Conservation (phyloP, 2,888 invertebrate genomes). For the Monopis laevigella region DNA sequence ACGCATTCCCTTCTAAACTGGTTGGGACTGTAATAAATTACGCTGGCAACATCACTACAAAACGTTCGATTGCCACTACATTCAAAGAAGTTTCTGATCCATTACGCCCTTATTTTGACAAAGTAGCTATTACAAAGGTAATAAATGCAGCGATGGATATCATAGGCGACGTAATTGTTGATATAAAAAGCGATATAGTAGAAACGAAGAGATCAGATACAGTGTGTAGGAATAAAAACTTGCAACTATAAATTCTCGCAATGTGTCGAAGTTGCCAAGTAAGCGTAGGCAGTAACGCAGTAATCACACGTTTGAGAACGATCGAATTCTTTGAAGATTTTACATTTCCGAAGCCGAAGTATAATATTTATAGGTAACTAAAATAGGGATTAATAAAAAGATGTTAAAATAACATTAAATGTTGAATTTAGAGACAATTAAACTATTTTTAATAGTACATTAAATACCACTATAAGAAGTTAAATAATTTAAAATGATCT, state of each 20-base stretch:
- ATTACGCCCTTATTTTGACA: conserved; percentile 8
- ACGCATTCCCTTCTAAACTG: conserved; percentile 16
- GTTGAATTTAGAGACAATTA: too few species aligned
- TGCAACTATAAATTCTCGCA: conserved; percentile 5
- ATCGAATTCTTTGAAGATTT: background rate
- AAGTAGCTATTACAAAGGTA: background rate
- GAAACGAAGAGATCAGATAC: background rate
- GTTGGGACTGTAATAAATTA: conserved; percentile 14
- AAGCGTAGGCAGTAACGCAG: background rate
- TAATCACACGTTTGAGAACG: background rate
- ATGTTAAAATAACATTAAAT: background rate
- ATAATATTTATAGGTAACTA: background rate
- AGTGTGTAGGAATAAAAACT: background rate
- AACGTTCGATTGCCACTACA: background rate
- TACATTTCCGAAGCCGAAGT: background rate
- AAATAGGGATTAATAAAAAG: background rate
- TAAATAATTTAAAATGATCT: too few species aligned
- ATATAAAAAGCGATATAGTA: background rate
- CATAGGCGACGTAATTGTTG: background rate
- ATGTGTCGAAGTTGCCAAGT: conserved; percentile 4
- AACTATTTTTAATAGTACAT: too few species aligned
- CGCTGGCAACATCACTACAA: background rate
- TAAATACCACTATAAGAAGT: too few species aligned
- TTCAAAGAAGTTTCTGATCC: background rate
- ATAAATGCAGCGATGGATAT: conserved; percentile 5